Conservation (phyloP, 2,113 vertebrate species). For the Onychostoma macrolepis region DNA sequence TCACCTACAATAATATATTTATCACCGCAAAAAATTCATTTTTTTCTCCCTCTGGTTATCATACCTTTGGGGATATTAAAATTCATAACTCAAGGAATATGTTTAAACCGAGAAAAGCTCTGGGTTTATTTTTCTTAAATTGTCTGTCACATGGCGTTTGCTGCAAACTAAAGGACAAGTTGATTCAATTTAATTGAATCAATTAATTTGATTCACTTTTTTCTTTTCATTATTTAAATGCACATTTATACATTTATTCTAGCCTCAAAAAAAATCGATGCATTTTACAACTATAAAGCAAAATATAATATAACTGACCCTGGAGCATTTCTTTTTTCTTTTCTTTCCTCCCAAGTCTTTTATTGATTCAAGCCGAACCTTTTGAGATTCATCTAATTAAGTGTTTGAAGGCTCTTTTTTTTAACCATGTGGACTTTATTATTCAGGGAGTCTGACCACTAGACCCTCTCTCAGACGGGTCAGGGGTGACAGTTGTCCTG, state of each 20-base stretch:
- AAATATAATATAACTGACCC: constrained; percentile 63
- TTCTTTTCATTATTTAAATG: not conserved
- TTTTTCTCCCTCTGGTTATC: constrained; percentile 65
- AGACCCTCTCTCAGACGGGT: constrained; percentile 84
- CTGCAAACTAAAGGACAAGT: constrained; percentile 5
- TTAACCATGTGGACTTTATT: constrained; percentile 87
- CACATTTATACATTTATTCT: not conserved
- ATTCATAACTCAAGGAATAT: constrained; percentile 71
- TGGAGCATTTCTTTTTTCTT: constrained; percentile 58
- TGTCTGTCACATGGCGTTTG: constrained; percentile 71
- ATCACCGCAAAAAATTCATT: constrained; percentile 67
- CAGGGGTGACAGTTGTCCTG: constrained; percentile 98
- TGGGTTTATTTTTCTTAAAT: constrained; percentile 72
- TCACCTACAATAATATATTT: constrained; percentile 75
- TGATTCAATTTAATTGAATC: not conserved
- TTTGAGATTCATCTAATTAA: constrained; percentile 74
- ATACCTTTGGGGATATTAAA: constrained; percentile 67
- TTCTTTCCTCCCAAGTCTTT: constrained; percentile 52
- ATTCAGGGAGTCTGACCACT: constrained; percentile 83
- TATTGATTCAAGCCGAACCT: constrained; percentile 76
- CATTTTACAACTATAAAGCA: constrained; percentile 55
- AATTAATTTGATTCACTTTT: not conserved
- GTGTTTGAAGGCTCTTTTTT: constrained; percentile 70
- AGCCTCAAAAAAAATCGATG: constrained; percentile 17
- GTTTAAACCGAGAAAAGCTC: constrained; percentile 76